Percentiles rank a stretch among this genome's conserved stretches.
Conservation (phyloP, 2,888 invertebrate genomes). For the Lasius platythorax region DNA sequence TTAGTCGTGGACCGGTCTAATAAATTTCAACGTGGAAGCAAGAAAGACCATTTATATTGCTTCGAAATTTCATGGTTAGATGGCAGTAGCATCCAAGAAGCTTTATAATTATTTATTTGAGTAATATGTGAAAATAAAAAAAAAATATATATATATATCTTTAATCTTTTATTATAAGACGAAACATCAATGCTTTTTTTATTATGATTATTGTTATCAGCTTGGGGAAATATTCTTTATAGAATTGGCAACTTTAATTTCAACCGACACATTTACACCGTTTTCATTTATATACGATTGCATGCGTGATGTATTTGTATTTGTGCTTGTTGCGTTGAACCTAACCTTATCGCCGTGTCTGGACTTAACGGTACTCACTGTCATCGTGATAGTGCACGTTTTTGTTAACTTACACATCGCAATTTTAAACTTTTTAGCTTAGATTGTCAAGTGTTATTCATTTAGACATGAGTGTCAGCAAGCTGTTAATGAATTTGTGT, state of each 20-base stretch:
- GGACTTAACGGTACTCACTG: slow-evolving; percentile 5
- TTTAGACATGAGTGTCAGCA: slow-evolving; percentile 56
- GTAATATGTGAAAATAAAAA: neutral
- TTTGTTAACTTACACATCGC: slow-evolving; percentile 1
- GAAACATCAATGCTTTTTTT: neutral
- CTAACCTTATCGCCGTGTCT: slow-evolving; percentile 57
- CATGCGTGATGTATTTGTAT: slow-evolving; percentile 2
- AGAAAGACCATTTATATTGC: neutral
- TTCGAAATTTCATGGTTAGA: slow-evolving; percentile 6
- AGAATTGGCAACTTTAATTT: neutral
- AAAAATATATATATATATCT: neutral
- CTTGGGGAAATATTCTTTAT: neutral
- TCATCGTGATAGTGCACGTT: slow-evolving; percentile 68
- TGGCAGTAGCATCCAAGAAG: neutral
- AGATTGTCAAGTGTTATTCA: slow-evolving; percentile 51
- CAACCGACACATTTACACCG: neutral
- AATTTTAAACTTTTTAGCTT: slow-evolving; percentile 17
- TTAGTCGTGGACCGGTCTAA: neutral
- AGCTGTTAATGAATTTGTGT: slow-evolving; percentile 60
- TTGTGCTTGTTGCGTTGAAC: neutral
- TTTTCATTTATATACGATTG: neutral
- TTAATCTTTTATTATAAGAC: neutral
- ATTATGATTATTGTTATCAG: neutral
- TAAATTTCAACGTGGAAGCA: neutral
- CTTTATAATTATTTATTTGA: neutral